phyloP scores from a whole-genome alignment of 2,113 vertebrate species.

The Hiodon alosoides region DNA sequence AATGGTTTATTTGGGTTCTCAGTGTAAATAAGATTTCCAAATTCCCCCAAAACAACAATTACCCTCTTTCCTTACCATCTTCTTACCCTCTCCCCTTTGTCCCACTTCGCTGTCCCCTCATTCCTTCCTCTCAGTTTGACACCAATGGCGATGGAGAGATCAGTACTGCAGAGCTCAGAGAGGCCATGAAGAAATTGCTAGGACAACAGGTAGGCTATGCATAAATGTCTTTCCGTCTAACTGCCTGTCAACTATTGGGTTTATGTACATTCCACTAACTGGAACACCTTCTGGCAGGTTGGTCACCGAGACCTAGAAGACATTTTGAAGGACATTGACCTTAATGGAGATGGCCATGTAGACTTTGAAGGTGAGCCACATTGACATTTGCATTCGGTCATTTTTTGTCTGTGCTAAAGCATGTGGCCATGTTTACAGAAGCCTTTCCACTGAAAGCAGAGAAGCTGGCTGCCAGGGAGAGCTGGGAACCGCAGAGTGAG shows the following conservation, averaged over 20 bases:
- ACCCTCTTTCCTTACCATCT: background rate
- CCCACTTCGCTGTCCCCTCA: background rate
- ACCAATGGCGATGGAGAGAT: constrained; percentile 95
- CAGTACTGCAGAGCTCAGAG: constrained; percentile 85
- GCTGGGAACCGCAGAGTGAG: background rate
- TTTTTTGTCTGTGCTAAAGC: background rate
- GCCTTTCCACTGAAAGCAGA: background rate
- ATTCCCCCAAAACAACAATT: background rate
- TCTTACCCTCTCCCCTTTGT: background rate
- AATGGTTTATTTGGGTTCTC: background rate
- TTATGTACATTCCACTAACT: background rate
- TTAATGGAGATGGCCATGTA: constrained; percentile 91
- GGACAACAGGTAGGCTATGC: constrained; percentile 69
- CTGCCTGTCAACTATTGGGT: background rate
- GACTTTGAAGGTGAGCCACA: constrained; percentile 88
- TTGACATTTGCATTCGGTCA: background rate
- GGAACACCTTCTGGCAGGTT: constrained; percentile 57
- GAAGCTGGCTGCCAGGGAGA: background rate
- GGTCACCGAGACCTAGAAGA: constrained; percentile 91
- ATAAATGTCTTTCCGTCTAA: background rate
- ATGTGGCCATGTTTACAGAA: constrained; percentile 10
- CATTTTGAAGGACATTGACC: constrained; percentile 90
- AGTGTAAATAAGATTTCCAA: background rate
- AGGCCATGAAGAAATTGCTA: constrained; percentile 92
- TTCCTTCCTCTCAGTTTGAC: constrained; percentile 74